Base-by-base conservation (phyloP, 2,113 vertebrate genomes). In the Ondatra zibethicus region DNA sequence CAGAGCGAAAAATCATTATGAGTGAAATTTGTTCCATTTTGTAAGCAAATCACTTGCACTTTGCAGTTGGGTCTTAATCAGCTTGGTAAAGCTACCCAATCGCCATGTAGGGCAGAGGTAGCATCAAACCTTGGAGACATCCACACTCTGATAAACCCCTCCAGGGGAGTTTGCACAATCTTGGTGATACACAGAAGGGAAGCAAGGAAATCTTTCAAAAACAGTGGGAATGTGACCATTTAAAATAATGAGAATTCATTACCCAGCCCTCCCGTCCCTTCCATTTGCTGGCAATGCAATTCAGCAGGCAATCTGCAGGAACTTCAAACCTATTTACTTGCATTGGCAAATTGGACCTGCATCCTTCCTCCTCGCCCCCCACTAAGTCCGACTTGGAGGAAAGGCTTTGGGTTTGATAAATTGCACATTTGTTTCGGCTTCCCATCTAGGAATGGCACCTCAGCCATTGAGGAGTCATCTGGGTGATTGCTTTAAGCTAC, bases 201-300 rank as follows among this genome's bases (percentile, higher is more conserved):
- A 97, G 97, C 93, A 1, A 88, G 78, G 92, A 85, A 98, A 47
- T 96, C 84, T 73, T 65, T 78, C 81, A 91, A 68, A 94, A 97
- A 82, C 77, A 93, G 88, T 95, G 21, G 58, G 77, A 95, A 96
- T 96, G 91, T 73, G 88, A 75, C 47, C 91, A 86, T 94, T 98
- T 96, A 92, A 98, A 98, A 98, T 97, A 98, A 98, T 97, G 96
- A 97, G 92, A 98, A 96, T 94, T 95, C 94, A 97, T 97, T 96
- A 52, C 93, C 29, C 68, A 92, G 58, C 72, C 52, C 52, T 81
- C 27, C 65, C 82, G 61, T 61, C 61, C 96, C 89, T 85, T 93
- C 92, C 93, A 23, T 52, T 33, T 78, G 85, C 68, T 96, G 72
- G 89, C 92, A 92, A 96, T 96, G 81, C 86, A 87, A 92, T 88